Evolutionary conservation across 2,888 invertebrate genomes (phyloP).

Genomic region (Cephus pulcher): DNA sequence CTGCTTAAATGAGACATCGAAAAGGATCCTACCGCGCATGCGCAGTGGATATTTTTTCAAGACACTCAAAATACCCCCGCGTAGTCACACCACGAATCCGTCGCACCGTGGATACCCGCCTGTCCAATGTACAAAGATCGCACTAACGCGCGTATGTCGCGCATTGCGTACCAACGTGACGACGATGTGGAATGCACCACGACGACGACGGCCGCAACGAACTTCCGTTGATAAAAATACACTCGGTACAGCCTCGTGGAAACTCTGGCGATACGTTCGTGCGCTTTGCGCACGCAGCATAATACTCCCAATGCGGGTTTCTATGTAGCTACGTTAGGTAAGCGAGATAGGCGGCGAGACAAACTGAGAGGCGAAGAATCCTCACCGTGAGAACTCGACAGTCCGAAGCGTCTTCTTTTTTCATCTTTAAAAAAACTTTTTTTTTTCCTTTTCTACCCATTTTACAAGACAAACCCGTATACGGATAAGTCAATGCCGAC

Average conservation of each 20-base stretch:
- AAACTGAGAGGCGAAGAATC: neutral
- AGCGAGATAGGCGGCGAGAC: neutral
- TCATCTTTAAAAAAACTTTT: neutral
- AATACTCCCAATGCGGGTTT: neutral
- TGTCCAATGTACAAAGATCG: neutral
- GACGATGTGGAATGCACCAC: conserved; percentile 54
- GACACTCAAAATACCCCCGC: neutral
- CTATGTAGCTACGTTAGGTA: neutral
- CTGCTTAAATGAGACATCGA: neutral
- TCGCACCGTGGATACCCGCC: neutral
- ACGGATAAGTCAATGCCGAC: neutral
- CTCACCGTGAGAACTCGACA: neutral
- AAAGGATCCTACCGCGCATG: neutral
- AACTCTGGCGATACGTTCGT: neutral
- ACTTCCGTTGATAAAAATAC: conserved; percentile 66
- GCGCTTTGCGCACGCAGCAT: neutral
- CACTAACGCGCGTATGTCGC: neutral
- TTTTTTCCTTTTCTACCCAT: neutral
- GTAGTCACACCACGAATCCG: neutral
- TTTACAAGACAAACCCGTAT: neutral
- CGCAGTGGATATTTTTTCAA: neutral
- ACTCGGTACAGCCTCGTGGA: conserved; percentile 53
- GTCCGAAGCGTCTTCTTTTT: neutral
- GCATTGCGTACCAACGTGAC: neutral
- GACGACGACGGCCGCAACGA: conserved; percentile 58